Evolutionary conservation across 2,113 vertebrate species (phyloP), one percentile per base, ranked within the genome.

Genomic region (Rana temporaria): DNA sequence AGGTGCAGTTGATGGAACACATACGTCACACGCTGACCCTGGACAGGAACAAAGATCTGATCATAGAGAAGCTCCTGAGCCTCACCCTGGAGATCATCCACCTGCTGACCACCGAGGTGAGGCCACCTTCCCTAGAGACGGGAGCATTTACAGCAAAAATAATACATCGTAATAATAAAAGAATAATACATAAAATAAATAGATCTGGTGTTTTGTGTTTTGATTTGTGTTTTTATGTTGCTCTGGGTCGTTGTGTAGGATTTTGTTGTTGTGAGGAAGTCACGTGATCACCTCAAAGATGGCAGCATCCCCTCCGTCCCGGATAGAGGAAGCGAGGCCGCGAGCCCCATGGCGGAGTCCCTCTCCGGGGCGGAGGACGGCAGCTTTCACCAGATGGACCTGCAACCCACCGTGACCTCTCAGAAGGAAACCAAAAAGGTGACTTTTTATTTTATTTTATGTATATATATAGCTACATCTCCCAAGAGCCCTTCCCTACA

Each of bases 71-170:
- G 3, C 71, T 74, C 1, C 71, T 74, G 4, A 74, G 22, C 11
- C 71, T 74, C 53, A 74, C 71, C 8, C 71, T 74, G 71, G 71
- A 74, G 71, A 59, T 74, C 6, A 60, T 74, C 55, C 59, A 30
- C 11, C 71, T 74, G 55, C 71, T 74, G 71, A 60, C 55, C 71
- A 56, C 26, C 15, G 71, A 74, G 71, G 71, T 74, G 71, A 59
- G 71, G 64, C 16, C 30, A 15, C 4, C 3, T 6, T 34, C 4
- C 4, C 19, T 4, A 14, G 30, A 15, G 17, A 4, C 18, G 8
- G 4, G 6, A 14, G 32, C n/a, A n/a, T n/a, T n/a, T n/a, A n/a
- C n/a, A n/a, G n/a, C n/a, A n/a, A n/a, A n/a, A n/a, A n/a, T n/a
- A n/a, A n/a, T n/a, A n/a, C n/a, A n/a, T n/a, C n/a, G n/a, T n/a